Evolutionary conservation across 1,140 invertebrate genomes (phyloP).

Genomic region (Paralvinella palmiformis): DNA sequence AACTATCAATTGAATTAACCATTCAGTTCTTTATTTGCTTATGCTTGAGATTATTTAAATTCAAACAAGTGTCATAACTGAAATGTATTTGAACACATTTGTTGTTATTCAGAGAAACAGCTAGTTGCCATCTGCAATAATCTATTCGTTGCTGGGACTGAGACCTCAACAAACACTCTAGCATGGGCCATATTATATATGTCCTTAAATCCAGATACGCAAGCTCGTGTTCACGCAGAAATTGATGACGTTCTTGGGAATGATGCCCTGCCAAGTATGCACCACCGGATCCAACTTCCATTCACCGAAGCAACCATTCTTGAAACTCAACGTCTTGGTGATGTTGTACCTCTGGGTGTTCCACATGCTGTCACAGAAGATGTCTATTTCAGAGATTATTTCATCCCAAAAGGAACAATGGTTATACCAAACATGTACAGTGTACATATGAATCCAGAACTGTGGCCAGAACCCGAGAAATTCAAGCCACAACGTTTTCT

Average conservation of each 20-base stretch:
- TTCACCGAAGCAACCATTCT: slow-evolving; percentile 2
- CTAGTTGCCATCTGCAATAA: too few relatives aligned
- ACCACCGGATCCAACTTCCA: neutral
- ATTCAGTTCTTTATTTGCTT: too few relatives aligned
- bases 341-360: neutral
- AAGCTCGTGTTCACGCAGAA: neutral
- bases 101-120: too few relatives aligned
- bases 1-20: too few relatives aligned
- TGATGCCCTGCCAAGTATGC: neutral
- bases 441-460: slow-evolving; percentile 63
- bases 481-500: slow-evolving; percentile 65
- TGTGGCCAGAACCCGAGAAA: slow-evolving; percentile 64
- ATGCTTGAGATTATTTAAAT: too few relatives aligned
- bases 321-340: neutral
- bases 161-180: neutral
- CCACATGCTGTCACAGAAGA: neutral
- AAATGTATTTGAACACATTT: too few relatives aligned
- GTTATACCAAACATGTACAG: slow-evolving; percentile 9
- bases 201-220: neutral
- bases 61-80: too few relatives aligned
- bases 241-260: neutral
- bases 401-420: slow-evolving; percentile 9
- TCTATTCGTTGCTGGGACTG: slow-evolving; percentile 8
- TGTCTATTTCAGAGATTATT: neutral
- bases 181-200: neutral